Percentiles rank a stretch among this genome's conserved stretches.
Conservation (phyloP, 2,113 vertebrate genomes). For the Kryptolebias marmoratus region DNA sequence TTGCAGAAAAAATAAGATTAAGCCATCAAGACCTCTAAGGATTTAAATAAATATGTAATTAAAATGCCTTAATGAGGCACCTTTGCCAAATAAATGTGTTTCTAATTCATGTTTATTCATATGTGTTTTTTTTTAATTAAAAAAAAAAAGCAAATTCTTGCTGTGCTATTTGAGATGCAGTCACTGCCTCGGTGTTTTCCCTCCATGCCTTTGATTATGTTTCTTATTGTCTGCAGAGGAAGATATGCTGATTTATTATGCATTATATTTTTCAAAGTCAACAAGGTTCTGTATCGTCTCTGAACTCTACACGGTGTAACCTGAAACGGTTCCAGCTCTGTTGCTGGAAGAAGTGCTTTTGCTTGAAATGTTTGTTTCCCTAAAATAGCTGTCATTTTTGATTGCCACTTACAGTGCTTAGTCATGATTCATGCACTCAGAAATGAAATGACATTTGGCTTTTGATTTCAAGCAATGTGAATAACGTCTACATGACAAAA, state of each 20-base stretch:
- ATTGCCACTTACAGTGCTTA: neutral
- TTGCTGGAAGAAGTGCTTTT: neutral
- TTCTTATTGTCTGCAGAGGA: neutral
- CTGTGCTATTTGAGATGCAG: neutral
- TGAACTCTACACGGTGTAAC: neutral
- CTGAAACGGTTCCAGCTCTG: neutral
- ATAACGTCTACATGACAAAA: conserved; percentile 11
- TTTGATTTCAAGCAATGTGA: conserved; percentile 16
- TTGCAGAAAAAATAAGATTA: neutral
- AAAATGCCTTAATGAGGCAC: neutral
- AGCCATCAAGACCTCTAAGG: neutral
- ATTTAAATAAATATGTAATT: neutral
- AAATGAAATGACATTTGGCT: conserved; percentile 19
- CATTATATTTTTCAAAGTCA: neutral
- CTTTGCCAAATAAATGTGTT: no score
- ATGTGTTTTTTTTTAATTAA: neutral
- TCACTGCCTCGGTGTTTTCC: neutral
- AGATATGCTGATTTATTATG: neutral
- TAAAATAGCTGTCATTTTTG: neutral
- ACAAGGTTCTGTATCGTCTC: neutral
- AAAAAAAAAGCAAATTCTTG: neutral
- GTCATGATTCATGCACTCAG: neutral
- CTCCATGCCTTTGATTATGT: neutral
- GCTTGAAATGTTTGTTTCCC: neutral
- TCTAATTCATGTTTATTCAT: neutral